Evolutionary conservation across 2,797 vertebrate genomes (phyloP).

Genomic region (Poeciliopsis infans): DNA sequence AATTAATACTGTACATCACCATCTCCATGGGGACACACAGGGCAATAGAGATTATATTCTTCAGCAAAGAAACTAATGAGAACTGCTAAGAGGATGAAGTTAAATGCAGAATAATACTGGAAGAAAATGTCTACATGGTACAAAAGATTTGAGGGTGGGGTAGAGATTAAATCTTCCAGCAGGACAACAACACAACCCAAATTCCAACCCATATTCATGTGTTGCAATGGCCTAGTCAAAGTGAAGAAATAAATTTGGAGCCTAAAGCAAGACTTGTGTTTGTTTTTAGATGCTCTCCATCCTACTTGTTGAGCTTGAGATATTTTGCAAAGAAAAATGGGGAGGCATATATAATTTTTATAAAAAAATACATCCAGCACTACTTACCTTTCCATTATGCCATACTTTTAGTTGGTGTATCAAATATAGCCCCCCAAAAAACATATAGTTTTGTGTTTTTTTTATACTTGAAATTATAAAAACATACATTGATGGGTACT

Average conservation of each 20-base stretch:
- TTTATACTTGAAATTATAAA: neutral
- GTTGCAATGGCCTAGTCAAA: neutral
- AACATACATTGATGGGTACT: conserved; percentile 6
- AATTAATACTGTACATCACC: neutral
- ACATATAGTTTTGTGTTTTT: neutral
- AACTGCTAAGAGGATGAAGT: neutral
- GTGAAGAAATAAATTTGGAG: neutral
- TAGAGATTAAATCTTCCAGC: neutral
- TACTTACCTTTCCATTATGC: neutral
- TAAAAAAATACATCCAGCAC: neutral
- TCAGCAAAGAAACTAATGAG: neutral
- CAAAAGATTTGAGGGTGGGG: neutral
- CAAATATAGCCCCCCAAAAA: neutral
- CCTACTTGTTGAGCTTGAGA: neutral
- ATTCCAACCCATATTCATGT: neutral
- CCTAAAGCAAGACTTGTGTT: neutral
- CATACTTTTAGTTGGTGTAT: neutral
- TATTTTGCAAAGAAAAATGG: neutral
- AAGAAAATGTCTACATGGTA: neutral
- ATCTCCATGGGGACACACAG: neutral
- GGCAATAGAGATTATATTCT: neutral
- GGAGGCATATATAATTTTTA: neutral
- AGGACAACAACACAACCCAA: neutral
- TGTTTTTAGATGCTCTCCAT: neutral
- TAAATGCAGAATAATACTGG: neutral